Base-by-base conservation (phyloP, 2,113 vertebrate species). In the Fulmarus glacialis region DNA sequence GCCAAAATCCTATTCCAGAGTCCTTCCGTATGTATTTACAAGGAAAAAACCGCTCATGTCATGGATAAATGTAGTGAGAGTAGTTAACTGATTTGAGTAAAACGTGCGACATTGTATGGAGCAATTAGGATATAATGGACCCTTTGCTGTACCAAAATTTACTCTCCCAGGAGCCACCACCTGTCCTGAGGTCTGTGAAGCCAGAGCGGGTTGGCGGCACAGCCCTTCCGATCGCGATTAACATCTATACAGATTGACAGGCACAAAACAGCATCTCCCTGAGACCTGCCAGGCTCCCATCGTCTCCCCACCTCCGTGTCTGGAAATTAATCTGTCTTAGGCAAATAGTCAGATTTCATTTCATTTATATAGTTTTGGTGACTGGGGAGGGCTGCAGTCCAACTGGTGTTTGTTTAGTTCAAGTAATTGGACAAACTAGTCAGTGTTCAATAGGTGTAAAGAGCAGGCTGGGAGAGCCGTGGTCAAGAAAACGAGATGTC, bases 261-360 rank as follows among this genome's bases (percentile, higher is more conserved):
- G 89, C 86, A 95, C 92, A 93, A 94, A 97, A 87, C 97, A 95
- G 95, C 96, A 98, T 97, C 97, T 95, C 97, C 96, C 81, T 91
- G 77, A 95, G 95, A 80, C 88, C 87, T 93, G 91, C 97, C 93
- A 97, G 84, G 82, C 82, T 92, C 92, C 91, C 68, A 58, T 80
- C 96, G 84, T 83, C 73, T 86, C 83, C 93, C 89, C 62, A 82
- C 79, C 67, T 60, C 91, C 55, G 50, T 97, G 91, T 89, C 97
- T 97, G 97, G 94, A 96, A 98, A 98, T 98, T 96, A 97, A 98
- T 98, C 98, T 97, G 95, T 95, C 96, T 97, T 97, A 90, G 98
- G 97, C 97, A 98, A 98, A 98, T 97, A 97, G 68, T 87, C 86
- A 80, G 78, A 30, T 81, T 96, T 97, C 86, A 72, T 93, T 97